Evolutionary conservation across 64 coral and sea anemone species (phyloP), one percentile per base, ranked within the genome.

Genomic region (Exaiptasia diaphana): DNA sequence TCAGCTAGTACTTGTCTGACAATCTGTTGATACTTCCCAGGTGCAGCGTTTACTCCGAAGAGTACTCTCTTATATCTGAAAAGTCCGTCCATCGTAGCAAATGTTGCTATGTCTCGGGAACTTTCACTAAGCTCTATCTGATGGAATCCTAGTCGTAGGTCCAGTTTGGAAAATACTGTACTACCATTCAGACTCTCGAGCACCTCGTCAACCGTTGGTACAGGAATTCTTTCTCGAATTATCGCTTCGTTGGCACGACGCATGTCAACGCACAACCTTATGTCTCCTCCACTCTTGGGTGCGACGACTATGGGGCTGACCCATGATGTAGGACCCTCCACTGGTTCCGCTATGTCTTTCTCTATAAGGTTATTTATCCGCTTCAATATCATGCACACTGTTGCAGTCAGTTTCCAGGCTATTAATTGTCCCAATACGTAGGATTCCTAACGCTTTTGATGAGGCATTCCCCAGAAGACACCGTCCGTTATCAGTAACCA

Each of bases 301-400:
- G 83, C 71, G 26, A 86, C 73, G 53, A 86, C 71, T 15, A 86
- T 42, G 24, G 83, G 83, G n/a, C 83, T 86, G 4, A 77, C 71
- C 72, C 60, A 87, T 9, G 49, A 48, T 1, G 60, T 86, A 23
- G 71, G 71, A 40, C 83, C 71, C 35, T 86, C 71, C 17, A 86
- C 83, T 29, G 53, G 63, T 23, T 86, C 71, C 21, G 76, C 72
- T 63, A 86, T 86, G 32, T 86, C 83, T 40, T 75, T 86, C 36
- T 86, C 71, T 62, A 86, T 56, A 14, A 86, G 83, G 4, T 86
- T 42, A 6, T 86, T 41, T 12, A 75, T 59, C 57, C 36, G 33
- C 59, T 29, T 65, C 52, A 38, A 25, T 55, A 33, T 85, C 56
- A 21, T 53, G 71, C 13, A 49, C 49, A 42, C 5, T 83, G 64